Percentiles rank a stretch among this genome's conserved stretches.
Conservation (phyloP, 1,140 invertebrate genomes). For the Dermatophagoides farinae region DNA sequence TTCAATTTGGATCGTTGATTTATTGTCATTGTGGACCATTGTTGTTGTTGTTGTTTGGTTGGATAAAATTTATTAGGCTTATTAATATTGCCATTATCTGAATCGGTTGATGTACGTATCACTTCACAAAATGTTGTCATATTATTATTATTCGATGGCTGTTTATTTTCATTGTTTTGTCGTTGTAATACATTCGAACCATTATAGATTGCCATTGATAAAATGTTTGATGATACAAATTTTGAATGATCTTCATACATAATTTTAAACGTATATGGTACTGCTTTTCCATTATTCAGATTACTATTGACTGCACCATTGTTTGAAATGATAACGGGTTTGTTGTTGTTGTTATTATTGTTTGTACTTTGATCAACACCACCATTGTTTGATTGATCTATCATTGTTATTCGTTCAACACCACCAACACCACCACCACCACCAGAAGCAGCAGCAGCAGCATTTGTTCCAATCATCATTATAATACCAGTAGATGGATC, state of each 20-base stretch:
- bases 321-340: too few relatives aligned
- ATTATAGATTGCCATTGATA: too few relatives aligned
- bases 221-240: background rate
- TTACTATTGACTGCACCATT: too few relatives aligned
- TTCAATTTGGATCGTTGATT: background rate
- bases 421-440: background rate
- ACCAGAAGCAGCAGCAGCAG: too few relatives aligned
- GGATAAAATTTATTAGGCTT: background rate
- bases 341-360: background rate
- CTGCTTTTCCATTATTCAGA: background rate
- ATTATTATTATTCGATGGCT: background rate
- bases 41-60: background rate
- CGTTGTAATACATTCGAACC: too few relatives aligned
- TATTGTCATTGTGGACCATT: background rate
- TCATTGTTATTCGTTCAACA: background rate
- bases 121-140: conserved; percentile 7
- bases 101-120: background rate
- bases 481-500: background rate
- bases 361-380: background rate
- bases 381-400: conserved; percentile 8
- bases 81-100: too few relatives aligned
- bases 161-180: too few relatives aligned
- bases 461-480: background rate
- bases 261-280: conserved; percentile 2
- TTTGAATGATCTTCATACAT: background rate